Conservation (phyloP, 2,797 vertebrate genomes). For the Lutjanus campechanus region DNA sequence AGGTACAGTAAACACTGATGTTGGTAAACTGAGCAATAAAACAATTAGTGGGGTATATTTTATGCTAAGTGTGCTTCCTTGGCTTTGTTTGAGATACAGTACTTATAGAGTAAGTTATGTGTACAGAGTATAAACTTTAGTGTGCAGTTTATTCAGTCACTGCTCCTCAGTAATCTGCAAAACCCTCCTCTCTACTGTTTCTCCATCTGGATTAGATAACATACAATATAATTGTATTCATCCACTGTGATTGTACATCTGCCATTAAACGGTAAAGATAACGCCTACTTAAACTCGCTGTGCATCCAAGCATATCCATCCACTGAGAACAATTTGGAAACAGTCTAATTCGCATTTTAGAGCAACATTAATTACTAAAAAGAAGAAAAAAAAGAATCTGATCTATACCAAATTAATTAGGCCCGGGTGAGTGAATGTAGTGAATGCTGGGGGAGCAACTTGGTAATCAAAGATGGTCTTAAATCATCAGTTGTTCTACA, state of each 20-base stretch:
- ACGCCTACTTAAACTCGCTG: conserved; percentile 50
- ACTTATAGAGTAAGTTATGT: not conserved
- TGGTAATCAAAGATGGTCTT: conserved; percentile 75
- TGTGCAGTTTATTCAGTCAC: conserved; percentile 38
- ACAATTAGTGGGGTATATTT: too few species aligned
- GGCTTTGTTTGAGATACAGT: too few species aligned
- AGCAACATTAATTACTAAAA: conserved; percentile 55
- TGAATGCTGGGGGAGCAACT: conserved; percentile 54
- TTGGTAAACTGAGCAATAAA: too few species aligned
- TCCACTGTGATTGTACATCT: conserved; percentile 44
- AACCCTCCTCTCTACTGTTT: conserved; percentile 1
- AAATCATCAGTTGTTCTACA: conserved; percentile 71
- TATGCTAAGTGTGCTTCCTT: too few species aligned
- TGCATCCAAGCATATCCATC: conserved; percentile 42
- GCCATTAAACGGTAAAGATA: conserved; percentile 62
- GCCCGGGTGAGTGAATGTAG: conserved; percentile 52
- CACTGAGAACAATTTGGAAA: conserved; percentile 49
- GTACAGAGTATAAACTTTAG: conserved; percentile 8
- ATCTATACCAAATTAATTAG: conserved; percentile 78
- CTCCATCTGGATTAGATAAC: conserved; percentile 44
- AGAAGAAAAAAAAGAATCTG: conserved; percentile 46
- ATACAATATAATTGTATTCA: conserved; percentile 43
- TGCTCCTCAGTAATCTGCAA: conserved; percentile 29
- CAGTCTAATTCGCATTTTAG: conserved; percentile 55
- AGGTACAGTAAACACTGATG: too few species aligned